Base-by-base conservation (phyloP, 2,113 vertebrate species). In the Cyanistes caeruleus region DNA sequence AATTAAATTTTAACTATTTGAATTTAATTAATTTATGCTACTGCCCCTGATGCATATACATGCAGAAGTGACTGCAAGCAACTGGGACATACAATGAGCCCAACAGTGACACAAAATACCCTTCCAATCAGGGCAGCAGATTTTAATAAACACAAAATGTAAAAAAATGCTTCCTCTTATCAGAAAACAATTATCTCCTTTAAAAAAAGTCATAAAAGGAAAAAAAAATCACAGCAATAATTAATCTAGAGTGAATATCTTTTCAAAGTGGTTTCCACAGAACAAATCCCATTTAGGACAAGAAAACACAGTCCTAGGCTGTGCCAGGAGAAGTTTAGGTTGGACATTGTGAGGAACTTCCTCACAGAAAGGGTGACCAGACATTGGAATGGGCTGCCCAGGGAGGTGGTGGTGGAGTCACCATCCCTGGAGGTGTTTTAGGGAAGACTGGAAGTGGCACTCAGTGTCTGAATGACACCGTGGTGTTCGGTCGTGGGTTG, bases 1-100 rank as follows among this genome's bases (percentile, higher is more conserved):
- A 84, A 91, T 92, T 75, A 78, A 91, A 56, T 56, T 67, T 70
- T 81, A 87, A 94, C 49, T 56, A 52, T 91, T 84, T 72, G 31
- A 15, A 15, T 13, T 92, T 96, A 67, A 87, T 75, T 89, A 87
- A 93, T 96, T 96, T 78, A 58, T 87, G 60, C 70, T 80, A 37
- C 63, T 90, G 43, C 21, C 24, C 58, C 62, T 51, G 13, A 72
- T 58, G 28, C 44, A 46, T 51, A 48, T 20, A 52, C 1, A 1
- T 5, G 5, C 16, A 84, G 18, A 35, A 83, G 28, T 25, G 48
- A 74, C 56, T 90, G 73, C 35, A 58, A 80, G 30, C 16, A 75
- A 63, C 2, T 48, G 55, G 67, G 65, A 65, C 2, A 16, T 15
- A 37, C 12, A 37, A 10, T 1, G 4, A 59, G 27, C 15, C 43